Conservation (phyloP, 2,113 vertebrate genomes). For the Xerus inauris region DNA sequence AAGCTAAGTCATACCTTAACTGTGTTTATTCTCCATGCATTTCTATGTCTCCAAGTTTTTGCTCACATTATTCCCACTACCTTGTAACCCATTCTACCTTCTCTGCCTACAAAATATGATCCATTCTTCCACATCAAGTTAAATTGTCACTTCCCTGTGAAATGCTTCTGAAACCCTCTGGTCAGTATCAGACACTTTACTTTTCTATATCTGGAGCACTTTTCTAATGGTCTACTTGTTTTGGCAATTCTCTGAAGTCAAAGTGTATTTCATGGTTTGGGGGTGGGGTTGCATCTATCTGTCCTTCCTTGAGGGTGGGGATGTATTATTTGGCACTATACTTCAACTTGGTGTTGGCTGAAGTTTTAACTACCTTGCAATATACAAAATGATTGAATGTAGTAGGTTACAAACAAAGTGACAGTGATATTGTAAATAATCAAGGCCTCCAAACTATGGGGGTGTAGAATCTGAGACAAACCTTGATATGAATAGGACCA, state of each 20-base stretch:
- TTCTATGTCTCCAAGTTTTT: not conserved
- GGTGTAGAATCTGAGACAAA: not conserved
- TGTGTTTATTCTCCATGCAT: not conserved
- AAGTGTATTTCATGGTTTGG: not conserved
- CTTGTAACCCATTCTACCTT: not conserved
- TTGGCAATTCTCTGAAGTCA: not conserved
- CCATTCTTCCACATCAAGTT: not conserved
- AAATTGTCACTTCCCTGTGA: constrained; percentile 28
- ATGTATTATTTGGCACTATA: not conserved
- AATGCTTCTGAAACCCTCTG: not conserved
- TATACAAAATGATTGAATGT: not conserved
- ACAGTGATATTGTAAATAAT: not conserved
- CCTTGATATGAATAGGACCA: not conserved
- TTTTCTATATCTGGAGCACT: constrained; percentile 24
- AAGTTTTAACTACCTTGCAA: not conserved
- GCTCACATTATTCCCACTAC: not conserved
- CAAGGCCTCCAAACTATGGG: not conserved
- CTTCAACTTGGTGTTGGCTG: not conserved
- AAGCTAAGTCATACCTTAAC: not conserved
- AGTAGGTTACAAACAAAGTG: not conserved
- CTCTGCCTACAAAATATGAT: not conserved
- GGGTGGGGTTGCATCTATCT: not conserved
- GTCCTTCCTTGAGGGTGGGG: not conserved
- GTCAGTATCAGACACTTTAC: not conserved
- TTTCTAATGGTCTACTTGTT: not conserved